phyloP scores from a whole-genome alignment of 2,113 vertebrate genomes.

The Australoheros scitulus region DNA sequence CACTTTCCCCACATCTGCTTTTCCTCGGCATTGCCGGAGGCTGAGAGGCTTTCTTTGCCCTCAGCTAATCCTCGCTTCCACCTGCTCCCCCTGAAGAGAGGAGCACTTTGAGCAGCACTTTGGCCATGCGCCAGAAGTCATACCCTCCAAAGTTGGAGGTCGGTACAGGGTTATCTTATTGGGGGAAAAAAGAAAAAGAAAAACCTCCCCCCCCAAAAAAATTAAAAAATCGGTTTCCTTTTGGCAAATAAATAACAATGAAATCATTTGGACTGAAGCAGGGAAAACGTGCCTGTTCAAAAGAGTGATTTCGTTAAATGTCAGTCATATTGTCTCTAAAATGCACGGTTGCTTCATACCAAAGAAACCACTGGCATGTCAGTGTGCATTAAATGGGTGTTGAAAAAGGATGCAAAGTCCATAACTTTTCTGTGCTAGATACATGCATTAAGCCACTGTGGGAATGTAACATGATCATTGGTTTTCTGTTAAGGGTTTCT shows the following conservation, averaged over 20 bases:
- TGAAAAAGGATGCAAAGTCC: not conserved
- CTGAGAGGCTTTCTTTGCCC: constrained; percentile 19
- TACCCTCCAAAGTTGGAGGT: constrained; percentile 56
- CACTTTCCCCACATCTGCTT: constrained; percentile 22
- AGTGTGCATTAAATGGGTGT: constrained; percentile 1
- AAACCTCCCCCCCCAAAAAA: not conserved
- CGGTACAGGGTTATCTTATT: constrained; percentile 51
- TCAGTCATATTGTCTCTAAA: not conserved
- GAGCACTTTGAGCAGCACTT: constrained; percentile 26
- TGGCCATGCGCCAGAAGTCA: constrained; percentile 61
- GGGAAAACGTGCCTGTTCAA: not conserved
- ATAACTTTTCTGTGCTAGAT: not conserved
- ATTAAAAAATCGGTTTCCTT: not conserved
- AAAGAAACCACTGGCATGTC: constrained; percentile 44
- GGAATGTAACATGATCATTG: constrained; percentile 18
- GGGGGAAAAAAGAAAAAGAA: not conserved
- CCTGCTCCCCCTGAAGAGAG: constrained; percentile 47
- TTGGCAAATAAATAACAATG: not conserved
- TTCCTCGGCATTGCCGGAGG: constrained; percentile 24
- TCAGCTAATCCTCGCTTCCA: constrained; percentile 50
- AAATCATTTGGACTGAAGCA: not conserved
- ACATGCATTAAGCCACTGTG: not conserved
- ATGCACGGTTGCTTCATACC: constrained; percentile 51
- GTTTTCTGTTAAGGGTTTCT: constrained; percentile 30
- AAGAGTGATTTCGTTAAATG: not conserved